Base-by-base conservation (phyloP, 2,888 invertebrate species). In the Slavum lentiscoides region DNA sequence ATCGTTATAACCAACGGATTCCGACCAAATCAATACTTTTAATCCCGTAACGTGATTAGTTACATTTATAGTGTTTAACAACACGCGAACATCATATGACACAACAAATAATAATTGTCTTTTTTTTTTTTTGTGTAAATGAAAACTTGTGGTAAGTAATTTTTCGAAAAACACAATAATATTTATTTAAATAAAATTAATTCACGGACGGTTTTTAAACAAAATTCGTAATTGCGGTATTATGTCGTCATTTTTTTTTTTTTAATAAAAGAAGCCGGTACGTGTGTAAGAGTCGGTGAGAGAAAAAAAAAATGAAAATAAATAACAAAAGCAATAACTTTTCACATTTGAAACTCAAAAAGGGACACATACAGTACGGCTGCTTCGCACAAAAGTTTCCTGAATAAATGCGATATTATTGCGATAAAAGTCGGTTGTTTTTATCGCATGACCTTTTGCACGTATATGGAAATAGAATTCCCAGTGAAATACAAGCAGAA, bases 351-450 rank as follows among this genome's bases (percentile, higher is more conserved):
- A 1, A 55, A 64, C 74, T 74, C 37, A 21, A 66, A 74, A 66
- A 55, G 7, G 55, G 39, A 55, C 55, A 64, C 21, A 1, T 1
- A n/a, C 6, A 39, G 11, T 55, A 55, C 37, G 66, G 74, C 55
- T 39, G 21, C 55, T 66, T 64, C 17, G 21, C 21, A 64, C 53
- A 74, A 66, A 74, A 66, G 74, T 74, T 74, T 74, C 66, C 53
- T 30, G 55, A 66, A 74, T 66, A 55, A 74, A 74, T 39, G 64
- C 3, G 21, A 39, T 66, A 39, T 66, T 21, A 66, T 66, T 66
- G 64, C 74, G 64, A 66, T 74, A 66, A 74, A 74, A 39, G 66
- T 21, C 66, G 7, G 53, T 66, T 74, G 66, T 66, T 74, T 30
- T 64, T 64, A 39, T 55, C 55, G 30, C 21, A 19, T 13, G 21